Base-by-base conservation (phyloP, 1,140 invertebrate species). In the Penaeus indicus region DNA sequence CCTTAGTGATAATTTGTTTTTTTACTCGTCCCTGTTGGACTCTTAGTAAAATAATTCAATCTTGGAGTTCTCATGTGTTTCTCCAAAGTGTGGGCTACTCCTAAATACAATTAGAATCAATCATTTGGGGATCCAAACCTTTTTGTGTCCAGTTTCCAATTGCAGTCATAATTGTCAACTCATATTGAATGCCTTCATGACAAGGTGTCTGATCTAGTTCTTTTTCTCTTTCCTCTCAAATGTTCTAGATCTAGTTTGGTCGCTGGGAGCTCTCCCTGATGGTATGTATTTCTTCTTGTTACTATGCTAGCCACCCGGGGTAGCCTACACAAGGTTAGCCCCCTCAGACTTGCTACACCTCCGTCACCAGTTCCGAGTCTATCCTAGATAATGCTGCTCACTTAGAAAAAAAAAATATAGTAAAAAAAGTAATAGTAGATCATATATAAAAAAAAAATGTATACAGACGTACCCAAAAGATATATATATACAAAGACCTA, bases 191-290 rank as follows among this genome's bases (percentile, higher is more conserved):
- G 60, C 90, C 90, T 90, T 85, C 86, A 80, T 88, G 77, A 90
- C 85, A 69, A 90, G 90, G 84, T 90, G 84, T 90, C 90, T 90
- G 90, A 91, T 92, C 90, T 90, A 91, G 91, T 89, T 92, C 85
- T 92, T 92, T 92, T 92, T 92, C 90, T 90, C 91, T 92, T 91
- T 92, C 75, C 87, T 90, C 91, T 93, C 91, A 89, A 86, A 91
- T 95, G 90, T 96, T 96, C 94, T 96, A 98, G 97, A 98, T 97
- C 97, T 98, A 95, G 97, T 98, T 96, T 98, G 97, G 97, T 97
- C 97, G 94, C 95, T 98, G 95, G 97, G 97, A 95, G 97, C 97
- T 95, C 96, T 98, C 95, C 97, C 97, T 94, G 97, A 98, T 95
- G 97, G 97, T 98, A 95, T 96, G 96, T 96, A 92, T 89, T 75